These are phyloP conservation scores for Zaprionus kolodkinae DNA, from an alignment of 1,140 invertebrate species.

Conservation along the genomic window DNA sequence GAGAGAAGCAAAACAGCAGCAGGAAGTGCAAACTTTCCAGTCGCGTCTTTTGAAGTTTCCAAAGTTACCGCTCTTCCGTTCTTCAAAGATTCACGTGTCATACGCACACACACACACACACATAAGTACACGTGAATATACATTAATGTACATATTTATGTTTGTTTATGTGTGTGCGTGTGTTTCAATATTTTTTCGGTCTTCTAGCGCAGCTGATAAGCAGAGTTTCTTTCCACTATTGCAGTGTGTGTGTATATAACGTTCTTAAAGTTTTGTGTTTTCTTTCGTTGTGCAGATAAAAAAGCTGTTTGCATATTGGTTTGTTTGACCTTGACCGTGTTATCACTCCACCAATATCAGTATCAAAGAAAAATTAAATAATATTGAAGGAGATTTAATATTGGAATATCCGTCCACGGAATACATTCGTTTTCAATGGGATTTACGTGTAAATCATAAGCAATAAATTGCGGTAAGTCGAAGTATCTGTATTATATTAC, in stretches of 20 bases:
- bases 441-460: slow-evolving; percentile 21
- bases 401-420: slow-evolving; percentile 28
- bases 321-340: slow-evolving; percentile 28
- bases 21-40: not conserved
- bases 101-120: not conserved
- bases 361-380: not conserved
- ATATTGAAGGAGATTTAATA: not conserved
- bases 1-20: not conserved
- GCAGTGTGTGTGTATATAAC: slow-evolving; percentile 18
- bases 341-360: slow-evolving; percentile 8
- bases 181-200: not conserved
- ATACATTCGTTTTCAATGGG: slow-evolving; percentile 19
- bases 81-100: slow-evolving; percentile 14
- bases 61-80: slow-evolving; percentile 14
- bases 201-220: slow-evolving; percentile 24
- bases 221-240: slow-evolving; percentile 15
- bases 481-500: not conserved
- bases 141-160: not conserved
- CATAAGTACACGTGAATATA: not conserved
- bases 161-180: not conserved
- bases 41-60: not conserved
- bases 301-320: slow-evolving; percentile 32
- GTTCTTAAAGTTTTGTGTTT: slow-evolving; percentile 22
- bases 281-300: slow-evolving; percentile 30
- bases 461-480: slow-evolving; percentile 31